Evolutionary conservation across 2,888 invertebrate species (phyloP), one percentile per base, ranked within the genome.

Genomic region (Pedicia rivosa): DNA sequence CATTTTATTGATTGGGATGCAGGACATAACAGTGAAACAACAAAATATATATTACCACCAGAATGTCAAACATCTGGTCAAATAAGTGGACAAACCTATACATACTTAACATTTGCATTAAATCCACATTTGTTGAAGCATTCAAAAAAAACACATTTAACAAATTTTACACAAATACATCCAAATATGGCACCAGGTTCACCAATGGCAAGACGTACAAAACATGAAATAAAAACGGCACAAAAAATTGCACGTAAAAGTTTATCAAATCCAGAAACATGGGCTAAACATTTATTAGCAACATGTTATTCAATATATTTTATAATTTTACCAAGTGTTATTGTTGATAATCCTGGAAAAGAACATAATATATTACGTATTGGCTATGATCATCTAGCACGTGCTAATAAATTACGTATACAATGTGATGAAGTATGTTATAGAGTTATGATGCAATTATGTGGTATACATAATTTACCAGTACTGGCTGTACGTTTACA

Each of bases 401-500:
- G 81, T 46, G 88, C 95, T 54, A 87, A 90, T 45, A 79, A 81
- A 47, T 69, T 84, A 39, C 72, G 79, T 50, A 73, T 94, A 42
- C 79, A 82, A 26, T 86, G 87, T 51, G 95, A 95, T 64, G 95
- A 95, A 70, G 87, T 97, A 35, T 97, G 97, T 63, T 98, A 95
- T 61, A 74, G 98, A 41, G 84, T 95, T 36, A 84, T 98, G 78
- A 94, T 98, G 88, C 94, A 97, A 61, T 67, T 98, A 16, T 98
- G 97, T 62, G 94, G 97, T 5, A 78, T 86, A 45, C 87, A 94
- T 56, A 86, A 87, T 39, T 73, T 90, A 53, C 97, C 98, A 0
- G 80, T 91, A 39, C 63, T 98, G 50, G 97, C 98, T 2, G 94
- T 97, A 2, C 88, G 91, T 51, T 64, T 88, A 33, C 64, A 88